Base-by-base conservation (phyloP, 1,140 invertebrate species). In the Dendrolimus punctatus region DNA sequence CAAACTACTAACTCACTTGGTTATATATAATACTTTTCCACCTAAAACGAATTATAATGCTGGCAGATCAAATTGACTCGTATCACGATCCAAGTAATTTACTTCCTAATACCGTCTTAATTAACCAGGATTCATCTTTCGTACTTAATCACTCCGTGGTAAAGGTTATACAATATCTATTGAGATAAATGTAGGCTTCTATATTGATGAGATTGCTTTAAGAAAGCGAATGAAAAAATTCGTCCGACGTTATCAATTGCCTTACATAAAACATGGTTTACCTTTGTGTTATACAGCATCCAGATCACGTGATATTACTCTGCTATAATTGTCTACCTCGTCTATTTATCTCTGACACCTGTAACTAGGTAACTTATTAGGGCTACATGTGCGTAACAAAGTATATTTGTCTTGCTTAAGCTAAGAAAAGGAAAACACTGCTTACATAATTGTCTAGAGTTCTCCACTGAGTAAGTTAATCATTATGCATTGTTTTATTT, bases 291-390 rank as follows among this genome's bases (percentile, higher is more conserved):
- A 59, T 61, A 62, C 51, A 64, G 40, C 47, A 46, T 41, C 46
- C 9, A 40, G 42, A 59, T 58, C 53, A 49, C 47, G 51, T 46
- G 38, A 40, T 36, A 42, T 36, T 10, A 41, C 40, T 39, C 47
- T 39, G 49, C 47, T 54, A 56, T 66, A 58, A 65, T 63, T 66
- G 60, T 53, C 51, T 49, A 48, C 50, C 43, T 37, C 56, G 48
- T 57, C 60, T 60, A 68, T 68, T 66, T 67, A 64, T 63, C 57
- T 49, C 60, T 60, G 62, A 54, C 60, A 54, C 49, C 61, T 44
- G 57, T 61, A 67, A 61, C 56, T 59, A 56, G 58, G 57, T 70
- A 64, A 63, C 49, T 55, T 67, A 63, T 61, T 64, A 62, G 54
- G 39, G 39, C 39, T 60, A 53, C 50, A 52, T 43, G 53, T 56